These are phyloP conservation scores for Hippolais icterina DNA, from an alignment of 2,113 vertebrate species.

Conservation along the genomic window DNA sequence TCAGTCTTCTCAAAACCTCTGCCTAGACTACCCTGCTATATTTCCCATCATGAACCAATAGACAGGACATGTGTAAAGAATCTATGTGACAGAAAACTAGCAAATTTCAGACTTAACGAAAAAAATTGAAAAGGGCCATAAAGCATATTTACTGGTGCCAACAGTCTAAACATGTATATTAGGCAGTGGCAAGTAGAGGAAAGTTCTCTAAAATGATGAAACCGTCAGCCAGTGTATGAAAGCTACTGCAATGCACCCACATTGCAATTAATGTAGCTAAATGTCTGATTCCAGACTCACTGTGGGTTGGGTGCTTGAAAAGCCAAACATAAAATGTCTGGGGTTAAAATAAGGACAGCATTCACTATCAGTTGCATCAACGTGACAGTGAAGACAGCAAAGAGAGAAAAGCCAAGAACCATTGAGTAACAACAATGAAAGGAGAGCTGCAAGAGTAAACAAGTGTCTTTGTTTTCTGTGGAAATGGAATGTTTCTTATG, in stretches of 20 bases:
- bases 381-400: background rate
- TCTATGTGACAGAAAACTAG: background rate
- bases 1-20: background rate
- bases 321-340: background rate
- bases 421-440: slow-evolving; percentile 6
- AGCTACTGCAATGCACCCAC: background rate
- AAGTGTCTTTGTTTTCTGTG: background rate
- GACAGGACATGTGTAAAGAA: background rate
- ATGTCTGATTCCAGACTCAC: background rate
- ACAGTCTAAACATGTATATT: background rate
- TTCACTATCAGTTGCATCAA: background rate
- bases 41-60: background rate
- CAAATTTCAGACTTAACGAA: background rate
- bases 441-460: background rate
- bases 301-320: background rate
- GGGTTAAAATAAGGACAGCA: background rate
- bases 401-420: background rate
- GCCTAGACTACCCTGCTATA: background rate
- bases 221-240: background rate
- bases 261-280: background rate
- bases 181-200: background rate
- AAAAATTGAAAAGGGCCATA: background rate
- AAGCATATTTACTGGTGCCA: background rate
- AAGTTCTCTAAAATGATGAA: background rate
- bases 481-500: background rate